Percentiles rank a stretch among this genome's conserved stretches.
Evolutionary conservation across 2,113 vertebrate genomes (phyloP).

Genomic region (Lipophrys pholis): DNA sequence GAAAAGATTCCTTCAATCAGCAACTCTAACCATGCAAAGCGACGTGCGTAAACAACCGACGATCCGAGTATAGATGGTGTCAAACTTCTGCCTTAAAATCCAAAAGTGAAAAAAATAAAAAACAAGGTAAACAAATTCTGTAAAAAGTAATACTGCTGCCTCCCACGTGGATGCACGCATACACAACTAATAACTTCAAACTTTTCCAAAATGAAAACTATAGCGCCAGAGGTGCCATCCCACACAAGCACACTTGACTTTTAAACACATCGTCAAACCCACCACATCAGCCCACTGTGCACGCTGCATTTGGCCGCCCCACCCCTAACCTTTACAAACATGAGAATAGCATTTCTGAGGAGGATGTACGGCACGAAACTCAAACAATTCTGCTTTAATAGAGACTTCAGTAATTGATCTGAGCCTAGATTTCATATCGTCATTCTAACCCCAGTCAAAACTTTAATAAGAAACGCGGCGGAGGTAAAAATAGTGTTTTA

Average conservation of each 20-base stretch:
- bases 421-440: neutral
- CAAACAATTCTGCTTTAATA: neutral
- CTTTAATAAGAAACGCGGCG: too few species aligned
- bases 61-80: conserved; percentile 1
- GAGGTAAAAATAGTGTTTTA: too few species aligned
- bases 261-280: conserved; percentile 31
- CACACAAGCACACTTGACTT: conserved; percentile 37
- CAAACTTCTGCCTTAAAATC: conserved; percentile 2
- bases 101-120: conserved; percentile 14
- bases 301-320: conserved; percentile 1
- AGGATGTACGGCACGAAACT: neutral
- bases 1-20: too few species aligned
- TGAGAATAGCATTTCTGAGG: conserved; percentile 7
- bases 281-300: conserved; percentile 13
- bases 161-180: conserved; percentile 18
- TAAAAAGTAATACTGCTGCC: conserved; percentile 3
- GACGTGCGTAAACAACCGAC: neutral
- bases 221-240: conserved; percentile 25
- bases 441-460: too few species aligned
- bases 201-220: conserved; percentile 7
- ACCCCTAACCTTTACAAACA: conserved; percentile 1
- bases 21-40: too few species aligned
- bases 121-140: conserved; percentile 12
- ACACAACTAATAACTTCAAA: conserved; percentile 31
- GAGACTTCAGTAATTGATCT: neutral